Evolutionary conservation across 2,888 invertebrate genomes (phyloP), one percentile per base, ranked within the genome.

Genomic region (Xanthia icteritia): DNA sequence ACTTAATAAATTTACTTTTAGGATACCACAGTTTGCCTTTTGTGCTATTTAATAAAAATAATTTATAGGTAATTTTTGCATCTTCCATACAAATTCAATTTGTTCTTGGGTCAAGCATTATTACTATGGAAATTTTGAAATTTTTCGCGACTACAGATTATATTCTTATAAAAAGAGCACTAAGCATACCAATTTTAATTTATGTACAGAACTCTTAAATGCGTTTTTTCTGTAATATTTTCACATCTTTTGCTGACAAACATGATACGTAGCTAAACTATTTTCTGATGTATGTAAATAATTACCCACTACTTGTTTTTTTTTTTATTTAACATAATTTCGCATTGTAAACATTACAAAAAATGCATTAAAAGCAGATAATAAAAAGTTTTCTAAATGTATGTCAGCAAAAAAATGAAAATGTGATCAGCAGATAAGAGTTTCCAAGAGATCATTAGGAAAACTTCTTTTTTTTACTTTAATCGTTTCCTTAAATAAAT

Each of bases 401-500:
- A 66, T 71, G 71, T 83, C 79, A 88, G 90, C 89, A 90, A 90
- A 90, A 87, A 15, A 54, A 27, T 45, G 65, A 81, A 85, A 82
- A 79, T 74, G 76, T 89, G 76, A 91, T 91, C 84, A 88, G 94
- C 96, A 95, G 91, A 91, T 94, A 95, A 96, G 96, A 96, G 96
- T 94, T 95, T 95, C 92, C 95, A 89, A 95, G 96, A 96, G 96
- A 96, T 96, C 96, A 96, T 96, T 95, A 91, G 95, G 96, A 96
- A 96, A 96, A 96, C 96, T 96, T 95, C 91, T 91, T 95, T 94
- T 92, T 92, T 94, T 93, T 91, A 92, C 91, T 90, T 92, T 91
- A 91, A 89, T 90, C 92, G 88, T 88, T 86, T 92, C 92, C 95
- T 95, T 95, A 95, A 95, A 94, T 93, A 96, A 94, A 95, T 95